Evolutionary conservation across 2,797 vertebrate genomes (phyloP), one percentile per base, ranked within the genome.

Genomic region (Valencia hispanica): DNA sequence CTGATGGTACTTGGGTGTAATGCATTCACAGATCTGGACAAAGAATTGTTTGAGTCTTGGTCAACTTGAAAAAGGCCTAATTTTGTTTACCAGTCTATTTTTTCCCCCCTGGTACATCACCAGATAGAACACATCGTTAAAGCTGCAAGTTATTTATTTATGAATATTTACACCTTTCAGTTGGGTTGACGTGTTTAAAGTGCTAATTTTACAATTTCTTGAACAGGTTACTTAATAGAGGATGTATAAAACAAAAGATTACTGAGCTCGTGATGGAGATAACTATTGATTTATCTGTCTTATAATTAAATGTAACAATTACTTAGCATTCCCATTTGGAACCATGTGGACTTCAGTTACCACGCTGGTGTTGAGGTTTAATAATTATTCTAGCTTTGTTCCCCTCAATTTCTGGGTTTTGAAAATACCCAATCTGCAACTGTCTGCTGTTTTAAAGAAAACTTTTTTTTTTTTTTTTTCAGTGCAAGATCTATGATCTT

Each of bases 381-480:
- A 61, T 7, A 51, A 76, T 32, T 39, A 73, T 71, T 72, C 36
- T 83, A 76, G 70, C 45, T 77, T n/a, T 39, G 11, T 72, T 61
- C 76, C 30, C 70, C 50, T 22, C 78, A 3, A 39, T 50, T 63
- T 57, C 72, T 18, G 48, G 43, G 27, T 81, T 79, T 80, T 55
- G 53, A 53, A 34, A 17, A 22, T 84, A 78, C 79, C 71, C 61
- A 74, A 73, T 69, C 70, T 59, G 70, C 72, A 59, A 72, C 71
- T 72, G 48, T 50, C 69, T 71, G 5, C 51, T 72, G n/a, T 70
- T 36, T 20, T 51, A 78, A 61, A 43, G 63, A 22, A 25, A 36
- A 34, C 34, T 34, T 20, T 45, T 36, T 18, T 30, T 11, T 20
- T 45, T n/a, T n/a, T n/a, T n/a, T n/a, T n/a, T n/a, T n/a, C n/a